These are phyloP conservation scores for Rhaphigaster nebulosa DNA, from an alignment of 2,888 invertebrate species.

Conservation along the genomic window DNA sequence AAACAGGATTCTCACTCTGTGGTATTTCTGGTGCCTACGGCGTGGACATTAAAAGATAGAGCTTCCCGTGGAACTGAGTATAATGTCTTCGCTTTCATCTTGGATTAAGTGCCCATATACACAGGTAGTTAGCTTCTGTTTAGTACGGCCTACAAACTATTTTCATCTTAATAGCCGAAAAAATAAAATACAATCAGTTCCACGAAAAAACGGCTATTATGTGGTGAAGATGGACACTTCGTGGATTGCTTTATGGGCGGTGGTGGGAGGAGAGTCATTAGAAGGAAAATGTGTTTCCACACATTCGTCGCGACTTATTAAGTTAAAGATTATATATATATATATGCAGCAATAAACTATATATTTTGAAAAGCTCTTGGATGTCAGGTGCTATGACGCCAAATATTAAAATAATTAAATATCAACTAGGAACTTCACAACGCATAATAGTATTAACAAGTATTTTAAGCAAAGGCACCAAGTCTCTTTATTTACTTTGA, in stretches of 20 bases:
- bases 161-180: slow-evolving; percentile 15
- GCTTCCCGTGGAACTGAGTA: background rate
- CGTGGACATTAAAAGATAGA: slow-evolving; percentile 37
- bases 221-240: slow-evolving; percentile 16
- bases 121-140: slow-evolving; percentile 54
- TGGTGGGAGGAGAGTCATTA: slow-evolving; percentile 11
- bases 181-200: background rate
- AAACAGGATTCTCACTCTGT: background rate
- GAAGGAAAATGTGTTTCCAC: background rate
- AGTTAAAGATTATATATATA: background rate
- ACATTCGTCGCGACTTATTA: background rate
- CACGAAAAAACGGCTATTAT: slow-evolving; percentile 22
- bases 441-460: too few relatives aligned
- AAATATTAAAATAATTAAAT: too few relatives aligned
- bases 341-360: background rate
- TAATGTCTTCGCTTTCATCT: slow-evolving; percentile 42
- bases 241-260: background rate
- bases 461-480: too few relatives aligned
- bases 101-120: slow-evolving; percentile 10
- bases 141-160: slow-evolving; percentile 48
- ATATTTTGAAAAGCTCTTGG: too few relatives aligned
- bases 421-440: too few relatives aligned
- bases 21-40: slow-evolving; percentile 14
- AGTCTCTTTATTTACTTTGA: too few relatives aligned
- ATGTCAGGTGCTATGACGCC: too few relatives aligned